Conservation (phyloP, 2,888 invertebrate genomes). For the Camponotus fellah region DNA sequence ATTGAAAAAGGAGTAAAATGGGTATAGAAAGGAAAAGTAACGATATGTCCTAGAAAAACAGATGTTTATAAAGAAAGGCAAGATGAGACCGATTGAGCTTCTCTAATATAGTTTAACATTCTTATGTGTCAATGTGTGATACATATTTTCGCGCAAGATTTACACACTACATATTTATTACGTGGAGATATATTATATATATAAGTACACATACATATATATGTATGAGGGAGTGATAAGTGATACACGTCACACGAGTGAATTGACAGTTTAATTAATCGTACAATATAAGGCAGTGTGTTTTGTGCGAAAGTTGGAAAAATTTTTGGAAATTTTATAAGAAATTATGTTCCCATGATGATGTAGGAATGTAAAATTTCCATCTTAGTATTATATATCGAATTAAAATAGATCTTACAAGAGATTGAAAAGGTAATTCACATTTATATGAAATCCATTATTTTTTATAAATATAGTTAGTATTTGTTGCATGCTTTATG, state of each 20-base stretch:
- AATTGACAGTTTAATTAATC: conserved; percentile 68
- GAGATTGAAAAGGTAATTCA: conserved; percentile 15
- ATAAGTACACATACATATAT: background rate
- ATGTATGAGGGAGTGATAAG: conserved; percentile 28
- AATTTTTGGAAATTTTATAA: conserved; percentile 34
- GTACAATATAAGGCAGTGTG: conserved; percentile 36
- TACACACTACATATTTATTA: conserved; percentile 24
- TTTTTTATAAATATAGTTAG: background rate
- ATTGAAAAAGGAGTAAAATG: background rate
- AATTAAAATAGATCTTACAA: conserved; percentile 66
- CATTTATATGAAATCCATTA: background rate
- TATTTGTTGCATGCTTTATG: background rate
- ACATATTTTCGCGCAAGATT: background rate
- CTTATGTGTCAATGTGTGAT: background rate
- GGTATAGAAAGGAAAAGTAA: background rate
- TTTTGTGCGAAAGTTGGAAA: conserved; percentile 51
- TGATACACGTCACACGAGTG: conserved; percentile 59
- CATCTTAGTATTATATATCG: conserved; percentile 52
- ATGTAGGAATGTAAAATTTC: conserved; percentile 51
- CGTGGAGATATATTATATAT: background rate
- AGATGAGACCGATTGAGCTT: background rate
- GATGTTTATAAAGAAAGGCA: background rate
- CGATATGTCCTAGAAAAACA: background rate
- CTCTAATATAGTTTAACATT: too few relatives aligned
- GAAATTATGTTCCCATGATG: conserved; percentile 48